Conservation (phyloP, 2,113 vertebrate species). For the Deroptyus accipitrinus region DNA sequence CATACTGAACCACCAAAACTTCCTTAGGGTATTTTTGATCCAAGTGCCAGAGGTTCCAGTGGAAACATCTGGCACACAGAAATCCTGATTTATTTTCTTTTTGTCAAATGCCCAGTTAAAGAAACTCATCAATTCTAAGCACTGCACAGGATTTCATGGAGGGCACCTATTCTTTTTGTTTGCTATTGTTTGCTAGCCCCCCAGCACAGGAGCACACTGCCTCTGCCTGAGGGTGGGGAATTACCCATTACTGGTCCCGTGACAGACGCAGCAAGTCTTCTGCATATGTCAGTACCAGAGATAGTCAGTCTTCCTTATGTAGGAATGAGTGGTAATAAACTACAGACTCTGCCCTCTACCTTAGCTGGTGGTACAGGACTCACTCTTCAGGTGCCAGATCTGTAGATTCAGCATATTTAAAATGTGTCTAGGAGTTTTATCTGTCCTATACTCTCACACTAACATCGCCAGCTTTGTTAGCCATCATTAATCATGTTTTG, state of each 20-base stretch:
- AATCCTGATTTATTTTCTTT: constrained; percentile 4
- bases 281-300: neutral
- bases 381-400: neutral
- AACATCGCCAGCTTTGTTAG: neutral
- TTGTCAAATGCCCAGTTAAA: neutral
- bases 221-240: neutral
- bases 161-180: neutral
- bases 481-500: neutral
- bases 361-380: neutral
- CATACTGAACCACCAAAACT: neutral
- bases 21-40: constrained; percentile 10
- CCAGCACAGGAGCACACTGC: neutral
- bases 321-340: neutral
- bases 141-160: neutral
- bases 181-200: neutral
- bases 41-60: neutral
- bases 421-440: neutral
- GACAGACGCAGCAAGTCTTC: neutral
- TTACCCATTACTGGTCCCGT: neutral
- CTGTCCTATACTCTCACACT: neutral
- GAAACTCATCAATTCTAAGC: neutral
- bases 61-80: constrained; percentile 29
- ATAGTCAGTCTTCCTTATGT: neutral
- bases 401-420: neutral
- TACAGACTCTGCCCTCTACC: neutral